phyloP scores from a whole-genome alignment of 2,113 vertebrate genomes.

The Paraplagusia blochii region DNA sequence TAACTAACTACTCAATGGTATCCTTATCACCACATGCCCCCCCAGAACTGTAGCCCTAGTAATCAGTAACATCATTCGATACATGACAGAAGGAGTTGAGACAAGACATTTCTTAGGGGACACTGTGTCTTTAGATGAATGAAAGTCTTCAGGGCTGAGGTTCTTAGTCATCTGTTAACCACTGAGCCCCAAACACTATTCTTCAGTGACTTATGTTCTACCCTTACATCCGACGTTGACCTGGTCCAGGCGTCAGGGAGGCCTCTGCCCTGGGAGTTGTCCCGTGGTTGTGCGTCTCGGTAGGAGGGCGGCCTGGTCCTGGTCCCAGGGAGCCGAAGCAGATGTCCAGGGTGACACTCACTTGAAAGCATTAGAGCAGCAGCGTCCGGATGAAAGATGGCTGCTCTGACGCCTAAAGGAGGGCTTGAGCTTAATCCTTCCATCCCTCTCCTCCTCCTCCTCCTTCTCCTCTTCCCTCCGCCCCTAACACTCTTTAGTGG shows the following conservation, averaged over 20 bases:
- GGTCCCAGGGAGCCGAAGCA: slow-evolving; percentile 64
- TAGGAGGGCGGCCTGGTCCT: slow-evolving; percentile 55
- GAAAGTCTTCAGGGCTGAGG: too few relatives aligned
- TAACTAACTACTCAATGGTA: too few relatives aligned
- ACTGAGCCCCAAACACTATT: too few relatives aligned
- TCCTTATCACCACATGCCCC: too few relatives aligned
- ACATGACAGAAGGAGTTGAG: too few relatives aligned
- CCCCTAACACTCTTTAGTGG: slow-evolving; percentile 42
- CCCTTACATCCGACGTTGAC: too few relatives aligned
- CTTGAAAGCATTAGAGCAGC: slow-evolving; percentile 69
- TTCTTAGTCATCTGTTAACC: too few relatives aligned
- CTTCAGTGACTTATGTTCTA: too few relatives aligned
- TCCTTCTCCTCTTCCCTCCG: slow-evolving; percentile 18
- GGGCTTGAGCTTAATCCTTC: slow-evolving; percentile 59
- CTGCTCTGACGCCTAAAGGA: slow-evolving; percentile 47
- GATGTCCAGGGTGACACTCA: slow-evolving; percentile 72
- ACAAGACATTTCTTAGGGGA: too few relatives aligned
- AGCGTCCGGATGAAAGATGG: slow-evolving; percentile 73
- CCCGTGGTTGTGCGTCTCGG: slow-evolving; percentile 42
- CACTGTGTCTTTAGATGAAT: too few relatives aligned
- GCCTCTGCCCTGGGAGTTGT: slow-evolving; percentile 37
- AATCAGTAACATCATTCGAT: too few relatives aligned
- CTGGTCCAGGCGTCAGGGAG: slow-evolving; percentile 5
- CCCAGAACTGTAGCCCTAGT: too few relatives aligned
- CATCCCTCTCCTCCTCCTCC: slow-evolving; percentile 42